phyloP scores from a whole-genome alignment of 2,888 invertebrate genomes.

The Periphyllus acericola region DNA sequence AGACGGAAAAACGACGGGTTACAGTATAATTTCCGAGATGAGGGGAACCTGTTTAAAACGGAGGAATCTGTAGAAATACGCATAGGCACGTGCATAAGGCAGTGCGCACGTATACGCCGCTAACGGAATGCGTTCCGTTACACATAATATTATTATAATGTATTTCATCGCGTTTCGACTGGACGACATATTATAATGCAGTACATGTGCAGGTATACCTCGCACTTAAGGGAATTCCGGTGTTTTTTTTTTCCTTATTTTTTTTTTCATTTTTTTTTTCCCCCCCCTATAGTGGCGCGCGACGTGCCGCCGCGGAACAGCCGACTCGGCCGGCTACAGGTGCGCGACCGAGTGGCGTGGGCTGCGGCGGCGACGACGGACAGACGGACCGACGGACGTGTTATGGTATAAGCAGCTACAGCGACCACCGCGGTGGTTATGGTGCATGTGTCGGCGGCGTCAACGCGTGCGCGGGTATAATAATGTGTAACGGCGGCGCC shows the following conservation, averaged over 20 bases:
- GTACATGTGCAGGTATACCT: too few relatives aligned
- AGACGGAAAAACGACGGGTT: not conserved
- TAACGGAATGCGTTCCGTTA: not conserved
- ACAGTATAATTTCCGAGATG: not conserved
- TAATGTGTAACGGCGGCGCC: conserved; percentile 47
- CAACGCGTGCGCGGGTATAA: conserved; percentile 53
- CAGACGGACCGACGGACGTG: conserved; percentile 13
- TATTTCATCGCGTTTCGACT: not conserved
- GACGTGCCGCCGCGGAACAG: too few relatives aligned
- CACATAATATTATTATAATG: not conserved
- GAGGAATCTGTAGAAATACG: not conserved
- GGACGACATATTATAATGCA: not conserved
- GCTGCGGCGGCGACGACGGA: not conserved
- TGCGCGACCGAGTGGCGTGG: too few relatives aligned
- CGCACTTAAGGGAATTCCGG: too few relatives aligned
- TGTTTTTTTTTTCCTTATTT: too few relatives aligned
- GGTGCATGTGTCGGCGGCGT: not conserved
- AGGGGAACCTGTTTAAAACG: not conserved
- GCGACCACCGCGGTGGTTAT: not conserved
- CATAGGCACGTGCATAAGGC: not conserved
- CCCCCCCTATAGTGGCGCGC: too few relatives aligned
- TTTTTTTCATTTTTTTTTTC: too few relatives aligned
- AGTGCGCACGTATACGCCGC: not conserved
- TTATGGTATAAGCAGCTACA: not conserved
- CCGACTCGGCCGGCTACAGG: not conserved